Conservation (phyloP, 1,140 invertebrate genomes). For the Drosophila ficusphila region DNA sequence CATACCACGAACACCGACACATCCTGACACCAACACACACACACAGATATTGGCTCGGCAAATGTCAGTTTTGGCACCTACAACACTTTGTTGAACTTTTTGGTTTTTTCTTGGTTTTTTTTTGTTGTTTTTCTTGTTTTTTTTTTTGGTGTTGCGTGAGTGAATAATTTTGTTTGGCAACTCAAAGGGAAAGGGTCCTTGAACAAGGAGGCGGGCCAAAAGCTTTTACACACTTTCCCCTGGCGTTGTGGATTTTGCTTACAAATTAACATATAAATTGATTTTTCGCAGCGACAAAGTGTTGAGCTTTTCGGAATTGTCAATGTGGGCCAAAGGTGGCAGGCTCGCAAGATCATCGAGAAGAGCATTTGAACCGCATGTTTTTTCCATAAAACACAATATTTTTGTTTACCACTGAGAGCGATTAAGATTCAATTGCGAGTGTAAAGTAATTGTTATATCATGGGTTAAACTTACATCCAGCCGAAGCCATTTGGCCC, state of each 20-base stretch:
- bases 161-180: constrained; percentile 67
- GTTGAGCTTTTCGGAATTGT: constrained; percentile 62
- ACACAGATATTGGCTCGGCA: constrained; percentile 40
- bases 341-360: constrained; percentile 29
- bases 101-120: constrained; percentile 21
- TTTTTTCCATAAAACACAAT: constrained; percentile 6
- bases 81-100: constrained; percentile 57
- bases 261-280: constrained; percentile 83
- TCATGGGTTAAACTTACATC: constrained; percentile 14
- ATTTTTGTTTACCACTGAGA: neutral
- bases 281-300: constrained; percentile 68
- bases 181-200: neutral
- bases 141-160: constrained; percentile 48
- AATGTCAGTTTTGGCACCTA: constrained; percentile 78
- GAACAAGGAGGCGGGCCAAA: neutral
- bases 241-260: constrained; percentile 56
- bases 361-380: constrained; percentile 3
- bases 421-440: constrained; percentile 30
- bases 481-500: constrained; percentile 36
- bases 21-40: neutral
- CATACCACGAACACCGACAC: neutral
- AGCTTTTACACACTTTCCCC: constrained; percentile 49
- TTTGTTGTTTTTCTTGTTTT: constrained; percentile 25
- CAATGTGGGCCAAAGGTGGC: constrained; percentile 36
- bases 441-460: constrained; percentile 24